These are phyloP conservation scores for Trinectes maculatus DNA, from an alignment of 2,113 vertebrate genomes.

Conservation along the genomic window DNA sequence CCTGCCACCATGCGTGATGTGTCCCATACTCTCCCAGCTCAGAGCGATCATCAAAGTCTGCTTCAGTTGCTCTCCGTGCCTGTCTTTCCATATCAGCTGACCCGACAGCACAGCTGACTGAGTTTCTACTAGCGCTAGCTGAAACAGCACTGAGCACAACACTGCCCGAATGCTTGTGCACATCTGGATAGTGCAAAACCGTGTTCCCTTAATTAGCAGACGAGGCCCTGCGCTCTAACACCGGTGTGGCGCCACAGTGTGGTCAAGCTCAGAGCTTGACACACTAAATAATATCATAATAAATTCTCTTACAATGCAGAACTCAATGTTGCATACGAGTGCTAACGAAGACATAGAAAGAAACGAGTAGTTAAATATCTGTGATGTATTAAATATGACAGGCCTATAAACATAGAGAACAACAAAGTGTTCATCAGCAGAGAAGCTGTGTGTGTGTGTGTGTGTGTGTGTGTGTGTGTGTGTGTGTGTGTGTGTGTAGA, in stretches of 20 bases:
- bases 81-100: conserved; percentile 63
- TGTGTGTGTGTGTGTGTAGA: conserved; percentile 13
- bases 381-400: too few relatives aligned
- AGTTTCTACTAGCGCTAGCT: conserved; percentile 37
- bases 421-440: too few relatives aligned
- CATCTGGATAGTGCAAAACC: conserved; percentile 69
- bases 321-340: too few relatives aligned
- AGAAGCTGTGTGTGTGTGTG: not conserved
- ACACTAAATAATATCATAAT: not conserved
- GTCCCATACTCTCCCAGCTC: conserved; percentile 55
- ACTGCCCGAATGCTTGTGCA: conserved; percentile 52
- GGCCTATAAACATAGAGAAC: too few relatives aligned
- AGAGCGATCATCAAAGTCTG: conserved; percentile 71
- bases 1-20: conserved; percentile 37
- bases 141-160: conserved; percentile 33
- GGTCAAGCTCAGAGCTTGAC: conserved; percentile 8
- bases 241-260: conserved; percentile 11
- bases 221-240: conserved; percentile 28
- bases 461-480: conserved; percentile 13
- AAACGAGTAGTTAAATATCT: too few relatives aligned
- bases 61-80: conserved; percentile 59
- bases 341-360: too few relatives aligned
- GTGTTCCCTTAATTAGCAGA: conserved; percentile 66
- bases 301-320: too few relatives aligned
- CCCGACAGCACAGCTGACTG: conserved; percentile 61